Percentiles rank a stretch among this genome's conserved stretches.
These are phyloP conservation scores for Sinotaia quadrata DNA, from an alignment of 2,888 invertebrate species.

Conservation along the genomic window DNA sequence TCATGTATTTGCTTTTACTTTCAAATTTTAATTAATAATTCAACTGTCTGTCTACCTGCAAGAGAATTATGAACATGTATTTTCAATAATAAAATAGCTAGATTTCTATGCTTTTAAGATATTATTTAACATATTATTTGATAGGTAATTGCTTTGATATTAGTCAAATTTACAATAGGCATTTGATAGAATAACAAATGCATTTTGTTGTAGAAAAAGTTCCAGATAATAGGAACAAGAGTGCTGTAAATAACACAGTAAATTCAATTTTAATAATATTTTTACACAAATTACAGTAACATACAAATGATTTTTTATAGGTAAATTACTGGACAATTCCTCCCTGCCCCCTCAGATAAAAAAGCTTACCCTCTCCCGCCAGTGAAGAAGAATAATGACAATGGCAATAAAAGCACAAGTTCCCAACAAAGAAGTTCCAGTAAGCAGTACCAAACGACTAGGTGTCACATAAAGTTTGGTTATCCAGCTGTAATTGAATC, in stretches of 20 bases:
- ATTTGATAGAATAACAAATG: too few species aligned
- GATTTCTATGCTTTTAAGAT: too few species aligned
- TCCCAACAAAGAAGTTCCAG: constrained; percentile 88
- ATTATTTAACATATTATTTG: too few species aligned
- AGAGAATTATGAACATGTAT: too few species aligned
- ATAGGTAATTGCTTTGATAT: too few species aligned
- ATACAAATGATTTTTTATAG: not conserved
- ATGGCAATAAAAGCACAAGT: constrained; percentile 87
- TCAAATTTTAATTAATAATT: too few species aligned
- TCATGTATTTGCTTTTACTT: too few species aligned
- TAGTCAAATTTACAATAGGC: too few species aligned
- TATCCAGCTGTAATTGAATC: constrained; percentile 78
- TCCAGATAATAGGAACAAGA: not conserved
- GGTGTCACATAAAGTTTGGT: constrained; percentile 95
- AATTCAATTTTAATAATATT: not conserved
- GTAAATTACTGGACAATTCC: not conserved
- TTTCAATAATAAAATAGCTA: too few species aligned
- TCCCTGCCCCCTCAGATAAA: not conserved
- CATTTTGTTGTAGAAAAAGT: too few species aligned
- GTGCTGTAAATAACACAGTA: too few species aligned
- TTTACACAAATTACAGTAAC: not conserved
- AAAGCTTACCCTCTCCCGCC: constrained; percentile 81
- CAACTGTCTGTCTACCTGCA: too few species aligned
- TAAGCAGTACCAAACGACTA: constrained; percentile 91
- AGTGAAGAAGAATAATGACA: constrained; percentile 89